Conservation (phyloP, 2,888 invertebrate genomes). For the Drosophila melanocephala region DNA sequence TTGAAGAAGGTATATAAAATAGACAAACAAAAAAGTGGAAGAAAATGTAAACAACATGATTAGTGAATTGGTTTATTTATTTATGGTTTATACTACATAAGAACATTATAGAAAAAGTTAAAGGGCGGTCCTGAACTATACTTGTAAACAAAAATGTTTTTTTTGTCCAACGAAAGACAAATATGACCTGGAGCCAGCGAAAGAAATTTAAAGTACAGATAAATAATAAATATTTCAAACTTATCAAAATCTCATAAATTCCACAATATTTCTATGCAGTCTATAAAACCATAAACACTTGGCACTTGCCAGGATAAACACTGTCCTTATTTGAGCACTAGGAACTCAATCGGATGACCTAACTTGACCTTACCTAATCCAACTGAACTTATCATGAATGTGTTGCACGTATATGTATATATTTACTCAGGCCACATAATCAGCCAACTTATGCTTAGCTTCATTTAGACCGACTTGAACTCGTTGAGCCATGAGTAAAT, state of each 20-base stretch:
- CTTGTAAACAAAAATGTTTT: too few relatives aligned
- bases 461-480: constrained; percentile 47
- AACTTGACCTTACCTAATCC: not conserved
- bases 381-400: constrained; percentile 6
- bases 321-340: not conserved
- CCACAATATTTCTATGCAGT: not conserved
- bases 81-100: not conserved
- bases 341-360: not conserved
- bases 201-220: not conserved
- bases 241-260: not conserved
- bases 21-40: too few relatives aligned
- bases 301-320: not conserved
- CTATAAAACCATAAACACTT: not conserved
- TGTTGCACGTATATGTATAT: not conserved
- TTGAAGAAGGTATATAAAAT: not conserved
- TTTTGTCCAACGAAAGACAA: not conserved
- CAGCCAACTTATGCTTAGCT: constrained; percentile 32
- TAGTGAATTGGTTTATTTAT: not conserved
- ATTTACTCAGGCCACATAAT: constrained; percentile 34
- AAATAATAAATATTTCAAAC: not conserved
- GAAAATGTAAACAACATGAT: not conserved
- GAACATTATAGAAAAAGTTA: too few relatives aligned
- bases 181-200: not conserved
- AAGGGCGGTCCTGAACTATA: too few relatives aligned
- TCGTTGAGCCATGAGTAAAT: constrained; percentile 32